Percentiles rank a stretch among this genome's conserved stretches.
phyloP scores from a whole-genome alignment of 1,140 invertebrate genomes.

The Mycetomoellerius zeteki region DNA sequence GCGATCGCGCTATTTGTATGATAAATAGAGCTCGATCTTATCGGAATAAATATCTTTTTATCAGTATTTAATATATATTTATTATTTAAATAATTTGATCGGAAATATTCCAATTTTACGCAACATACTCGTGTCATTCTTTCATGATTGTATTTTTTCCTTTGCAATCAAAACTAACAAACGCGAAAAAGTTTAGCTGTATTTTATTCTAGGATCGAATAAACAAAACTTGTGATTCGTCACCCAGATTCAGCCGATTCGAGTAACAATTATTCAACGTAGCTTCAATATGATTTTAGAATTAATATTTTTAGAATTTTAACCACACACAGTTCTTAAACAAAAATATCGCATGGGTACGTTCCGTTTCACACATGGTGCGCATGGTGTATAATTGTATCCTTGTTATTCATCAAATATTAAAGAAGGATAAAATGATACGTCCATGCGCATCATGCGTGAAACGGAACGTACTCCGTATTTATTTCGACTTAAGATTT shows the following conservation, averaged over 20 bases:
- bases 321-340: background rate
- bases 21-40: slow-evolving; percentile 3
- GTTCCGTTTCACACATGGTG: too few species aligned
- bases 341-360: background rate
- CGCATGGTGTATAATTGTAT: too few species aligned
- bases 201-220: background rate
- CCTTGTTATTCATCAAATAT: too few species aligned
- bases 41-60: slow-evolving; percentile 19
- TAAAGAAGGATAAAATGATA: too few species aligned
- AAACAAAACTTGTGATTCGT: background rate
- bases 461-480: too few species aligned
- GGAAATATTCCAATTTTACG: background rate
- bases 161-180: background rate
- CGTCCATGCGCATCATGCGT: too few species aligned
- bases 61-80: background rate
- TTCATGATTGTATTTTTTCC: background rate
- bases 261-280: background rate
- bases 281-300: background rate
- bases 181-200: background rate
- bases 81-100: background rate
- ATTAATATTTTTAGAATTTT: background rate
- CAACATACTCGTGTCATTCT: background rate
- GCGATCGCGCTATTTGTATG: background rate
- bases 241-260: background rate
- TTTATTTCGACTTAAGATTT: background rate